phyloP scores from a whole-genome alignment of 2,797 vertebrate genomes.

The Triplophysa bombifrons region DNA sequence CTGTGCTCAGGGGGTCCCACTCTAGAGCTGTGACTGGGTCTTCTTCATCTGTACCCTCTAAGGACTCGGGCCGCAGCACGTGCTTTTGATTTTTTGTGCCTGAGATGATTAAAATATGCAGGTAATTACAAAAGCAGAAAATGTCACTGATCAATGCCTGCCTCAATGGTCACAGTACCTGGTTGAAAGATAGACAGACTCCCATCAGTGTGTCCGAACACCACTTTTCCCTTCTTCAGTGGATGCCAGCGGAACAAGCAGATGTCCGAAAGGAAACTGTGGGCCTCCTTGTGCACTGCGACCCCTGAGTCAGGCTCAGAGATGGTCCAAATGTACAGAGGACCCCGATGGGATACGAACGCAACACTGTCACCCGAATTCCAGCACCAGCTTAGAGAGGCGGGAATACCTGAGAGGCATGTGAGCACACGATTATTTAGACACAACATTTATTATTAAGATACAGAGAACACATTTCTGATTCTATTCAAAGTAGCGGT shows the following conservation, averaged over 20 bases:
- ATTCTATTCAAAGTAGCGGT: slow-evolving; percentile 23
- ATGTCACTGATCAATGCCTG: background rate
- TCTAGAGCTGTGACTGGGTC: slow-evolving; percentile 93
- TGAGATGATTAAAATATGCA: slow-evolving; percentile 53
- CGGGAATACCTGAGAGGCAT: slow-evolving; percentile 80
- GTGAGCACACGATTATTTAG: background rate
- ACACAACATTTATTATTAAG: background rate
- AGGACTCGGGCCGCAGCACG: slow-evolving; percentile 89
- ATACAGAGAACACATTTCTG: background rate
- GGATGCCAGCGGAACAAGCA: slow-evolving; percentile 94
- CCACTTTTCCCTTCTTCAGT: slow-evolving; percentile 87
- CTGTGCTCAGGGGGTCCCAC: slow-evolving; percentile 93
- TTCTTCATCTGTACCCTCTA: slow-evolving; percentile 95
- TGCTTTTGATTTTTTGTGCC: slow-evolving; percentile 94
- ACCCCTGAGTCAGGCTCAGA: slow-evolving; percentile 84
- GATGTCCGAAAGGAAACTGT: slow-evolving; percentile 94
- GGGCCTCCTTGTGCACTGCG: slow-evolving; percentile 89
- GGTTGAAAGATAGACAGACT: slow-evolving; percentile 94
- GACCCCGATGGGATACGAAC: slow-evolving; percentile 90
- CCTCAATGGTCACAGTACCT: slow-evolving; percentile 68
- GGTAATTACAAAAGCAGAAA: background rate
- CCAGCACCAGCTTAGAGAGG: slow-evolving; percentile 94
- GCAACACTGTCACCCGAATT: slow-evolving; percentile 84
- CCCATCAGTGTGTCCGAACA: slow-evolving; percentile 93
- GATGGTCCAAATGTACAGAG: slow-evolving; percentile 89